phyloP scores from a whole-genome alignment of 2,113 vertebrate species.

The Petrocephalus microphthalmus region DNA sequence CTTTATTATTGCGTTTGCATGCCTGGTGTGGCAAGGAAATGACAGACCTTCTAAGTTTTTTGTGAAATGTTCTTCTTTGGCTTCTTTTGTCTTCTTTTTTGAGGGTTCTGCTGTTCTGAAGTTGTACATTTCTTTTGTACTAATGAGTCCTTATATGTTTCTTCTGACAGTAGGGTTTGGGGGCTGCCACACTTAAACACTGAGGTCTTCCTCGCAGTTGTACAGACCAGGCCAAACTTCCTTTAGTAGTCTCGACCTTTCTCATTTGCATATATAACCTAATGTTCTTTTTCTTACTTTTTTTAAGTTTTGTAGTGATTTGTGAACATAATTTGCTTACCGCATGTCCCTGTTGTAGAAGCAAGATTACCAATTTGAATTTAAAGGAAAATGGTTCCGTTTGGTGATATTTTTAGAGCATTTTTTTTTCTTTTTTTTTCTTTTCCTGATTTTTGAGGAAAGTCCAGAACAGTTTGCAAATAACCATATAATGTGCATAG shows the following conservation, averaged over 20 bases:
- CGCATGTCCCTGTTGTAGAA: constrained; percentile 19
- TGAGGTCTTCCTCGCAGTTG: constrained; percentile 16
- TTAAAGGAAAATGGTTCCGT: constrained; percentile 23
- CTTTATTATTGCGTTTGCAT: neutral
- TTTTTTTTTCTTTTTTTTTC: neutral
- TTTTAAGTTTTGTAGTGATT: constrained; percentile 25
- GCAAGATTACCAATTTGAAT: constrained; percentile 24
- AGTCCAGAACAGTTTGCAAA: neutral
- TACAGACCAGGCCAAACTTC: neutral
- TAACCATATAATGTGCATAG: neutral
- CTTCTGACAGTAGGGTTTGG: neutral
- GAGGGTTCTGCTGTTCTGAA: constrained; percentile 1
- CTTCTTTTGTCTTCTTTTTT: neutral
- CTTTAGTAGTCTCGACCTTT: neutral
- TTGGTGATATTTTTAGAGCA: constrained; percentile 28
- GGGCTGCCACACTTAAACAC: neutral
- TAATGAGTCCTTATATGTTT: neutral
- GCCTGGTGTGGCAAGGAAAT: constrained; percentile 12
- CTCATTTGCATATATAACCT: neutral
- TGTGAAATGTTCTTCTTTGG: neutral
- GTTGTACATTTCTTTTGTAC: constrained; percentile 8
- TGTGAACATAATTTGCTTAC: constrained; percentile 28
- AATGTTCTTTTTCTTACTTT: neutral
- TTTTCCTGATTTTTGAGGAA: neutral
- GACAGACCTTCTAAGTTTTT: neutral